These are phyloP conservation scores for Pammene aurita DNA, from an alignment of 2,888 invertebrate species.

Conservation along the genomic window DNA sequence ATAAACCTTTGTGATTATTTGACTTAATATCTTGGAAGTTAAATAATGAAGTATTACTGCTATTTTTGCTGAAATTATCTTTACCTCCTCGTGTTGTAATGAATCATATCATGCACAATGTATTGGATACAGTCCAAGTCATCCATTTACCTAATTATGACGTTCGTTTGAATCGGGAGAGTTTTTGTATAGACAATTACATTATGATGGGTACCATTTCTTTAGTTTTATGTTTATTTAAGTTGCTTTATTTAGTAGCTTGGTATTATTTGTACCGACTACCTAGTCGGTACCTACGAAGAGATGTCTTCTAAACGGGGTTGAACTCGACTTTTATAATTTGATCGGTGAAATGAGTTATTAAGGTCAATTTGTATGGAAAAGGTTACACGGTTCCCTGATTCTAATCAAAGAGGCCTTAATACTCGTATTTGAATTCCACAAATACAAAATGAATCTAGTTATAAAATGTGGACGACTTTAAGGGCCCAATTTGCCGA, in stretches of 20 bases:
- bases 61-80: neutral
- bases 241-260: neutral
- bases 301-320: no score
- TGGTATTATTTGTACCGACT: no score
- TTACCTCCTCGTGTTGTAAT: conserved; percentile 11
- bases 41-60: neutral
- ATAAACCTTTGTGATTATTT: conserved; percentile 22
- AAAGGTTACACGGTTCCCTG: neutral
- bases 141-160: conserved; percentile 29
- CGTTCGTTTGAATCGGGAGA: conserved; percentile 1
- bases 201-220: neutral
- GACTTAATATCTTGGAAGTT: neutral
- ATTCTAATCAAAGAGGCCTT: neutral
- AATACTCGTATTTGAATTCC: no score
- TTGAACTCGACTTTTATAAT: no score
- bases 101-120: conserved; percentile 11
- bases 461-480: no score
- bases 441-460: no score
- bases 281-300: no score
- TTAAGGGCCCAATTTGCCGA: no score
- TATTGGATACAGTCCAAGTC: conserved; percentile 28
- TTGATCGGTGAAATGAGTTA: neutral
- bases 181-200: neutral
- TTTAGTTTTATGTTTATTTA: neutral
- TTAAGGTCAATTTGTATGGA: neutral